Conservation (phyloP, 2,797 vertebrate species). For the Lacerta bilineata region DNA sequence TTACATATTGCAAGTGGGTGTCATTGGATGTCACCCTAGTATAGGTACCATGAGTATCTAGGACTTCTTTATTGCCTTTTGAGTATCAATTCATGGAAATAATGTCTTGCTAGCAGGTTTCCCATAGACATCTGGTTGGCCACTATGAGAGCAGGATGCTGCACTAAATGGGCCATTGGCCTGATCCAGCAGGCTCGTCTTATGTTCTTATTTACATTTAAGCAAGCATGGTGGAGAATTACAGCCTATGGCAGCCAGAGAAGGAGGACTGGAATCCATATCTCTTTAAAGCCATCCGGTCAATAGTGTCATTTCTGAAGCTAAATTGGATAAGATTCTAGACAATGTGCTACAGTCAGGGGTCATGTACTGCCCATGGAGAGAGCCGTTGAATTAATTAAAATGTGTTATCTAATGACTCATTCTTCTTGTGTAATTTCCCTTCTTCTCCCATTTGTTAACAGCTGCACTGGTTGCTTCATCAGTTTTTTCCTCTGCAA, state of each 20-base stretch:
- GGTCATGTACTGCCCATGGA: neutral
- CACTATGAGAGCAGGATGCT: too few relatives aligned
- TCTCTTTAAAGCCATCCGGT: neutral
- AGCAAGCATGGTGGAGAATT: neutral
- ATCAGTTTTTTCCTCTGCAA: neutral
- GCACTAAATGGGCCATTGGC: too few relatives aligned
- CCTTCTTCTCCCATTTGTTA: conserved; percentile 48
- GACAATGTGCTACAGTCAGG: conserved; percentile 16
- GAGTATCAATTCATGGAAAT: too few relatives aligned
- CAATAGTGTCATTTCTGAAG: conserved; percentile 37
- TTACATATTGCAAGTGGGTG: too few relatives aligned
- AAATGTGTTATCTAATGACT: conserved; percentile 57
- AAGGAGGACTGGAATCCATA: neutral
- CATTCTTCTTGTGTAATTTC: conserved; percentile 49
- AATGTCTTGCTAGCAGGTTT: too few relatives aligned
- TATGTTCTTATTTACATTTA: neutral
- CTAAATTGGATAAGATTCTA: conserved; percentile 36
- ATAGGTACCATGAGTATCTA: neutral
- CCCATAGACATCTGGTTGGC: too few relatives aligned
- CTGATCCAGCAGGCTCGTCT: too few relatives aligned
- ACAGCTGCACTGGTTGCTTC: conserved; percentile 23
- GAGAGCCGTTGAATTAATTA: conserved; percentile 36
- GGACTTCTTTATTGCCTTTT: too few relatives aligned
- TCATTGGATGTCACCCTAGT: neutral
- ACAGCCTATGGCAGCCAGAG: neutral